Conservation (phyloP, 2,797 vertebrate species). For the Fistularia tabacaria region DNA sequence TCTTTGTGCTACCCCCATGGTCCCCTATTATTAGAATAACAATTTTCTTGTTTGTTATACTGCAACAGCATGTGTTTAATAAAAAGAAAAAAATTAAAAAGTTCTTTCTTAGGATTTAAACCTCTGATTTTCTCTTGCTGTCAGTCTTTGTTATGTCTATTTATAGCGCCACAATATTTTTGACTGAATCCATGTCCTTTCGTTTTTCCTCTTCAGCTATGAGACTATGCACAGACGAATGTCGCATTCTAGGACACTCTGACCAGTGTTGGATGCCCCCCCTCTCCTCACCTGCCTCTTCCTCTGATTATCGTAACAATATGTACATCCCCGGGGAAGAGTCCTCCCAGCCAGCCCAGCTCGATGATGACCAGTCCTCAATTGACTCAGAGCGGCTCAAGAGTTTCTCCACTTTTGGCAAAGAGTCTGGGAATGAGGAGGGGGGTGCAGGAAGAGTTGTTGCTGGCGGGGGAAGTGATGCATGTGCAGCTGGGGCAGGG, state of each 20-base stretch:
- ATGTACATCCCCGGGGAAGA: slow-evolving; percentile 97
- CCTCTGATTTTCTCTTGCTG: no score
- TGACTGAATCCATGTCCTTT: slow-evolving; percentile 5
- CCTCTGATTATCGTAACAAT: slow-evolving; percentile 90
- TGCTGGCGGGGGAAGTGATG: slow-evolving; percentile 52
- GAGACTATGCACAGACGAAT: slow-evolving; percentile 96
- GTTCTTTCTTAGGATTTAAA: no score
- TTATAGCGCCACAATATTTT: background rate
- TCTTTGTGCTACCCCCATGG: no score
- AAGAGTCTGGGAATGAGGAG: slow-evolving; percentile 79
- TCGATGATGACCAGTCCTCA: slow-evolving; percentile 79
- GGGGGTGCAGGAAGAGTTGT: slow-evolving; percentile 14
- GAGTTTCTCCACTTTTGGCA: slow-evolving; percentile 97
- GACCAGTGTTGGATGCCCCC: slow-evolving; percentile 99
- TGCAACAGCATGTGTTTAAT: no score
- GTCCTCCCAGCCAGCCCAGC: slow-evolving; percentile 73
- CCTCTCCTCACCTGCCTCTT: slow-evolving; percentile 82
- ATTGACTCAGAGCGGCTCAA: slow-evolving; percentile 80
- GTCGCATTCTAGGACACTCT: slow-evolving; percentile 91
- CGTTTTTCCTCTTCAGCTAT: slow-evolving; percentile 71
- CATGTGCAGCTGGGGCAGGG: slow-evolving; percentile 63
- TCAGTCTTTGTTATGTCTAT: no score
- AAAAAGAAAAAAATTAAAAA: no score
- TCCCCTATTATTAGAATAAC: no score
- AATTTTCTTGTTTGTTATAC: no score